Base-by-base conservation (phyloP, 2,797 vertebrate genomes). In the Dryobates pubescens region DNA sequence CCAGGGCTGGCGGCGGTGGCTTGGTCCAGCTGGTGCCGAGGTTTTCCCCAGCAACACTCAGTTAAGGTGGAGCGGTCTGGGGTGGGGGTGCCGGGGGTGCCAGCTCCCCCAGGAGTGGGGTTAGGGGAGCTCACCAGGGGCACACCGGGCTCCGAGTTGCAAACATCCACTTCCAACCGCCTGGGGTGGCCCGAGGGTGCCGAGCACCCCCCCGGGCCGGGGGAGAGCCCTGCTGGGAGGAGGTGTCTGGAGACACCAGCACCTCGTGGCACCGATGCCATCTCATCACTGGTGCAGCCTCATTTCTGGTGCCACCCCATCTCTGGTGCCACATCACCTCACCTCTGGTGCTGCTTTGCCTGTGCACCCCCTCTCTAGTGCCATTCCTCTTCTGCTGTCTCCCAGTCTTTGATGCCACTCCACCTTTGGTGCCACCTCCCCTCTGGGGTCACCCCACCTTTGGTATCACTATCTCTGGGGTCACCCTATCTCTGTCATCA, bases 191-290 rank as follows among this genome's bases (percentile, higher is more conserved):
- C 63, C 59, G 6, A 10, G 54, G 27, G 17, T 18, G 64, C 59
- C 23, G 67, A 43, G 36, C 53, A 13, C 11, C 19, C 17, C 36
- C 0, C 5, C 0, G 4, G 17, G 7, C 1, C 2, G 1, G 7
- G 19, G 23, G 18, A 49, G 27, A 1, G 30, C 3, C 32, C n/a
- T 23, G 43, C 14, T 67, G 64, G 43, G 30, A 29, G 24, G 59
- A 51, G 4, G 9, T n/a, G 38, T 16, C 5, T 47, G 69, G 45
- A 29, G 29, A 32, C 38, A 27, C 3, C 47, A 18, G 41, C 0
- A 7, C 16, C 29, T 10, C 30, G 6, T 30, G 74, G 7, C 54
- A 45, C n/a, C 1, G 4, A 30, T 61, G 72, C 3, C 84, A 26
- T 30, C 30, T n/a, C 30, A 16, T 17, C 16, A 10, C 29, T n/a